Evolutionary conservation across 2,113 vertebrate genomes (phyloP), one percentile per base, ranked within the genome.

Genomic region (Pedetes capensis): DNA sequence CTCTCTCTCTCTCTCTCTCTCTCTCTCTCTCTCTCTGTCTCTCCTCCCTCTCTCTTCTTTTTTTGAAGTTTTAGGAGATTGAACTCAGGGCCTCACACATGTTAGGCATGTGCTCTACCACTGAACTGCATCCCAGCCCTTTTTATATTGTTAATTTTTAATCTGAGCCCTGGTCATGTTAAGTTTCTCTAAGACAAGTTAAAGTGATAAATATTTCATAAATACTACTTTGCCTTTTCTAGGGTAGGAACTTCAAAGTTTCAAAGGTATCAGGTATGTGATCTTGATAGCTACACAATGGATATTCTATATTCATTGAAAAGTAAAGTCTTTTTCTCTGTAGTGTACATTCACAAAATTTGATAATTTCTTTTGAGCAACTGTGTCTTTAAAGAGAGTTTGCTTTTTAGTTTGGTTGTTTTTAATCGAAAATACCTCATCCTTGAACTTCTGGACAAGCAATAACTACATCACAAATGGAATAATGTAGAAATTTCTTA

Each of bases 361-460:
- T 63, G 63, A 72, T 71, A 17, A 95, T 57, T 66, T 95, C 37
- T 81, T 78, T 87, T 74, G 66, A 74, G 47, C 27, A 92, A 69
- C 42, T 68, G 3, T 95, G 44, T n/a, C 37, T 29, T 89, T 68
- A 51, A 69, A 39, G 0, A 34, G 4, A 49, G 8, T 49, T 34
- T 74, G 10, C 12, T 44, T 44, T 68, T 27, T 10, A 37, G 5
- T 76, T 76, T 34, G 29, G 51, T 76, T 37, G 14, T 53, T 68
- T 49, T 14, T 39, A 85, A n/a, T 82, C 22, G 12, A 18, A 81
- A 66, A 25, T 74, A 81, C 10, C 13, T 74, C 57, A 59, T 20
- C 14, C 44, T 78, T 93, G 8, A 71, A 63, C 14, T 83, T 57
- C 39, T 79, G 34, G 13, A 78, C 55, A 22, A 81, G 55, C 6